Conservation (phyloP, 2,797 vertebrate genomes). For the Aldrovandia affinis region DNA sequence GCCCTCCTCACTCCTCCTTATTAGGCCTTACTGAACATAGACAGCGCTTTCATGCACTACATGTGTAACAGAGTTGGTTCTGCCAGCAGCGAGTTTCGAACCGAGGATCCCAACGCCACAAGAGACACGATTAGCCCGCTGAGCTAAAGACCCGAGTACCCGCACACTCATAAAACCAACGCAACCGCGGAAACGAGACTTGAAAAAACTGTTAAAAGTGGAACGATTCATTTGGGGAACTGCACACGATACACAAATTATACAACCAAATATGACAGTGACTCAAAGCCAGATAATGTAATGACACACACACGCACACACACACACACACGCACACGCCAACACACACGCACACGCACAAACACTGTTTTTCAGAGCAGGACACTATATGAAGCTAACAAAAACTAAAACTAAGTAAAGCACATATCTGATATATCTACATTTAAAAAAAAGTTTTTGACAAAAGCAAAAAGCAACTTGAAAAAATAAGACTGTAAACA, state of each 20-base stretch:
- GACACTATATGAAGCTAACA: background rate
- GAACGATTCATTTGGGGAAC: background rate
- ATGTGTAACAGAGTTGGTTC: no score
- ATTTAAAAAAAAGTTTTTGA: no score
- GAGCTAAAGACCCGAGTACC: no score
- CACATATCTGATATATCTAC: background rate
- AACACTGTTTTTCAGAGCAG: background rate
- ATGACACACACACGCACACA: background rate
- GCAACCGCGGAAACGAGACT: background rate
- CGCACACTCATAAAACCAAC: background rate
- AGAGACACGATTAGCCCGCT: no score
- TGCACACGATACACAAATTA: background rate
- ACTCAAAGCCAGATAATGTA: background rate
- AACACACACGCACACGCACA: background rate
- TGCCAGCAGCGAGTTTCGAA: no score
- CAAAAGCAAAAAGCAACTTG: background rate
- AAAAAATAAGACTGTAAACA: background rate
- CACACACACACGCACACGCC: background rate
- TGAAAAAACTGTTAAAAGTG: background rate
- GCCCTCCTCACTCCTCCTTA: background rate
- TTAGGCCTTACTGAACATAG: conserved; percentile 8
- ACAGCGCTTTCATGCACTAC: conserved; percentile 20
- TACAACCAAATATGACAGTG: background rate
- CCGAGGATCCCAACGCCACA: no score
- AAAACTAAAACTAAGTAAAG: background rate